phyloP scores from a whole-genome alignment of 2,797 vertebrate genomes.

The Clarias platycephalus region DNA sequence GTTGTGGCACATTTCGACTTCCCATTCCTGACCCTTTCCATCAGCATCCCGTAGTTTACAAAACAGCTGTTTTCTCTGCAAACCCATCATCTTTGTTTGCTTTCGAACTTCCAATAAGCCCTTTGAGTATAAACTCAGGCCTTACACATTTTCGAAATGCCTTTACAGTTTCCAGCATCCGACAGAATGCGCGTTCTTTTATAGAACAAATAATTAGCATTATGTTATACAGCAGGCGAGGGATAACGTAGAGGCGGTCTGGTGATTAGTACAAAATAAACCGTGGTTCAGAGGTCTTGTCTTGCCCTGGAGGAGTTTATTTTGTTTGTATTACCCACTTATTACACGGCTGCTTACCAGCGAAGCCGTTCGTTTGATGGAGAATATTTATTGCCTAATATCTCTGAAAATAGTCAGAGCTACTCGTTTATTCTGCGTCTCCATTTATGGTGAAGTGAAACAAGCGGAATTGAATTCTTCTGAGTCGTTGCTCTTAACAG shows the following conservation, averaged over 20 bases:
- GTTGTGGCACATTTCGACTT: slow-evolving; percentile 45
- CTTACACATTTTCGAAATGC: background rate
- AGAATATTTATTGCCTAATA: background rate
- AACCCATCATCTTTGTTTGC: background rate
- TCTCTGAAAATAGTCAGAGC: background rate
- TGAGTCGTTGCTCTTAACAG: background rate
- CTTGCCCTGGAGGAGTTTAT: background rate
- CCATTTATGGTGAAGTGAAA: slow-evolving; percentile 7
- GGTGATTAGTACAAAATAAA: background rate
- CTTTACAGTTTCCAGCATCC: background rate
- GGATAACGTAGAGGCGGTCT: background rate
- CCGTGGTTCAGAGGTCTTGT: background rate
- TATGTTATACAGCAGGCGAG: background rate
- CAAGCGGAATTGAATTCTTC: background rate
- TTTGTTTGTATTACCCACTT: background rate
- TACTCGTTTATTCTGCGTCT: background rate
- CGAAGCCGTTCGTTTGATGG: background rate
- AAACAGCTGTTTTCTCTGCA: slow-evolving; percentile 29
- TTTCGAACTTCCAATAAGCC: background rate
- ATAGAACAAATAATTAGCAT: background rate
- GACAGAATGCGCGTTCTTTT: background rate
- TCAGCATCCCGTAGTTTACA: slow-evolving; percentile 31
- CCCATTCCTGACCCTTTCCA: slow-evolving; percentile 47
- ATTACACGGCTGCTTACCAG: background rate
- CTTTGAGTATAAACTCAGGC: background rate